A percentile compares a stretch with the other conserved stretches of the same genome.
Conservation (phyloP, 2,113 vertebrate genomes). For the Pica pica region DNA sequence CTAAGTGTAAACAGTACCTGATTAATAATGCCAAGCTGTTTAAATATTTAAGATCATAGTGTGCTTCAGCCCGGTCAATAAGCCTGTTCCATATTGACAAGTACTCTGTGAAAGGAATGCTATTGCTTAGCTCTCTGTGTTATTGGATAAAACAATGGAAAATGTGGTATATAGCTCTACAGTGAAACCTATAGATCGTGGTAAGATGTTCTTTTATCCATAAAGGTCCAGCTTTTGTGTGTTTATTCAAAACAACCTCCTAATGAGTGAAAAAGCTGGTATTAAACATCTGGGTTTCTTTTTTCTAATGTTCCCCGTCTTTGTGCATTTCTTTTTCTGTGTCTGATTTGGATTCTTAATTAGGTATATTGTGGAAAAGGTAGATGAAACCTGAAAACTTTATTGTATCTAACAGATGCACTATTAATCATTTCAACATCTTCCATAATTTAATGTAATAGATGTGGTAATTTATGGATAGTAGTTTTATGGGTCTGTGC, state of each 20-base stretch:
- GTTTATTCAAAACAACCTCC: not conserved
- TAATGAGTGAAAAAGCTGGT: not conserved
- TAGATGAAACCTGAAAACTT: not conserved
- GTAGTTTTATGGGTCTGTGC: not conserved
- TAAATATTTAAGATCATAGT: not conserved
- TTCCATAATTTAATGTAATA: not conserved
- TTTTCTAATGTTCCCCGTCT: not conserved
- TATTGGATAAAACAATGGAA: not conserved
- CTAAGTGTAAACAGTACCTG: not conserved
- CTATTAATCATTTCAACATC: not conserved
- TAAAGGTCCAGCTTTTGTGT: not conserved
- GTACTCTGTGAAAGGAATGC: not conserved
- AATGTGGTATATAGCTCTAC: not conserved
- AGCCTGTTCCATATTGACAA: not conserved
- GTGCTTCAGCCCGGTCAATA: not conserved
- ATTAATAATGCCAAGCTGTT: not conserved
- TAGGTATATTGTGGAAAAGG: not conserved
- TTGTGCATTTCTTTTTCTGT: not conserved
- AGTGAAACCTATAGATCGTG: not conserved
- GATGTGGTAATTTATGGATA: not conserved
- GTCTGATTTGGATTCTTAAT: not conserved
- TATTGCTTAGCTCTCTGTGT: not conserved
- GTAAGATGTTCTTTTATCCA: not conserved
- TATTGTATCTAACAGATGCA: not conserved
- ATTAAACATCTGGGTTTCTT: not conserved